phyloP scores from a whole-genome alignment of 35 echinoderm and acorn worm species.

The Heliocidaris erythrogramma region DNA sequence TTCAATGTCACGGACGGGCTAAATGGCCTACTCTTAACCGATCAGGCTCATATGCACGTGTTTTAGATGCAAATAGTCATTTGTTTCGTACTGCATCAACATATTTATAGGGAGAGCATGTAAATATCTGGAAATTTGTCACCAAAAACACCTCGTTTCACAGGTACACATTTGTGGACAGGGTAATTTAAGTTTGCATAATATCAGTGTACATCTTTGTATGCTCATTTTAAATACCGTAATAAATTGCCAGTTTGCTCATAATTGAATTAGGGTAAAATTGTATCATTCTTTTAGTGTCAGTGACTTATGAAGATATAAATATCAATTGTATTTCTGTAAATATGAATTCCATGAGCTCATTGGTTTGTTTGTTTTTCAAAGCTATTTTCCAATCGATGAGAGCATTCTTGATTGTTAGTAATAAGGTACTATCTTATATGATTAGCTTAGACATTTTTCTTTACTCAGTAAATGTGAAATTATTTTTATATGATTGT shows the following conservation, averaged over 20 bases:
- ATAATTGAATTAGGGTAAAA: too few species aligned
- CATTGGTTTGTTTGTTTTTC: not conserved
- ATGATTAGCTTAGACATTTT: not conserved
- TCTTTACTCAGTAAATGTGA: not conserved
- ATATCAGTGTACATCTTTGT: too few species aligned
- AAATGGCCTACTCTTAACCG: too few species aligned
- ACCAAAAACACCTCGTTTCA: too few species aligned
- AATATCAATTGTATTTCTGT: not conserved
- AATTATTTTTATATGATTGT: constrained; percentile 20
- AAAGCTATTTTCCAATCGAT: not conserved
- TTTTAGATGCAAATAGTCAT: too few species aligned
- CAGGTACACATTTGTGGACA: too few species aligned
- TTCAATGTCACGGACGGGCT: too few species aligned
- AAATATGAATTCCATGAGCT: not conserved
- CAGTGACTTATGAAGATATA: not conserved
- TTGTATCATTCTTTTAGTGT: not conserved
- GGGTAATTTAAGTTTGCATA: too few species aligned
- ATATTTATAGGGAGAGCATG: not conserved
- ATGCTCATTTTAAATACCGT: too few species aligned
- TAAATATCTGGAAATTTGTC: too few species aligned
- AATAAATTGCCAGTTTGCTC: too few species aligned
- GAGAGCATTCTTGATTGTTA: not conserved
- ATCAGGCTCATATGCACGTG: too few species aligned
- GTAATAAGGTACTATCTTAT: not conserved
- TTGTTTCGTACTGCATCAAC: not conserved